Evolutionary conservation across 2,797 vertebrate species (phyloP).

Genomic region (Ambastaia sidthimunki): DNA sequence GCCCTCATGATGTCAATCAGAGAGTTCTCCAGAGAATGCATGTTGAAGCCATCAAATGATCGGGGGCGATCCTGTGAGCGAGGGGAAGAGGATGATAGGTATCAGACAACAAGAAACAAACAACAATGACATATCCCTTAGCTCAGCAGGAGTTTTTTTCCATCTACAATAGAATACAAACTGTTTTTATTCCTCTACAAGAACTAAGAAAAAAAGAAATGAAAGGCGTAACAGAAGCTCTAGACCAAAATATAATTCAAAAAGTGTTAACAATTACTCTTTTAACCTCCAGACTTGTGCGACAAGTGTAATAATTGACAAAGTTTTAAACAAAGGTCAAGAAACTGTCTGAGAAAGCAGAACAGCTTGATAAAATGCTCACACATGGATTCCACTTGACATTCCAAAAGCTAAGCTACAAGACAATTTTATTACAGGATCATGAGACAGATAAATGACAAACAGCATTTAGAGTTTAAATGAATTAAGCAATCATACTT

Average conservation of each 20-base stretch:
- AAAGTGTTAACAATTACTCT: not conserved
- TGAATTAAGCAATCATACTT: not conserved
- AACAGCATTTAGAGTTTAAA: not conserved
- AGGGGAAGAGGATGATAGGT: conserved; percentile 12
- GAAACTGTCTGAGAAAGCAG: conserved; percentile 6
- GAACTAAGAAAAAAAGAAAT: conserved; percentile 10
- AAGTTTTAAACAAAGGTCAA: conserved; percentile 33
- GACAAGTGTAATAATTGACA: conserved; percentile 43
- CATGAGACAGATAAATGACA: not conserved
- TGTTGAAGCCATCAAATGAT: conserved; percentile 93
- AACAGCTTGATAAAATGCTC: conserved; percentile 54
- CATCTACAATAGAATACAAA: conserved; percentile 35
- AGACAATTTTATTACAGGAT: not conserved
- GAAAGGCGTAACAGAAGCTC: conserved; percentile 1
- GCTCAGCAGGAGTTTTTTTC: conserved; percentile 34
- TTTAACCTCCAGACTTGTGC: conserved; percentile 3
- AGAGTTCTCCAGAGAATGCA: conserved; percentile 98
- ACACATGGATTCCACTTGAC: not conserved
- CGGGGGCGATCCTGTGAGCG: conserved; percentile 67
- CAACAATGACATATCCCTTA: conserved; percentile 20
- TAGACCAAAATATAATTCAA: conserved; percentile 1
- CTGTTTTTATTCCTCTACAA: conserved; percentile 19
- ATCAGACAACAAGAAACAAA: conserved; percentile 31
- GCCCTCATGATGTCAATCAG: conserved; percentile 99
- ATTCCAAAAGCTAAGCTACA: not conserved